These are phyloP conservation scores for Orgyia antiqua DNA, from an alignment of 2,888 invertebrate genomes.

Conservation along the genomic window DNA sequence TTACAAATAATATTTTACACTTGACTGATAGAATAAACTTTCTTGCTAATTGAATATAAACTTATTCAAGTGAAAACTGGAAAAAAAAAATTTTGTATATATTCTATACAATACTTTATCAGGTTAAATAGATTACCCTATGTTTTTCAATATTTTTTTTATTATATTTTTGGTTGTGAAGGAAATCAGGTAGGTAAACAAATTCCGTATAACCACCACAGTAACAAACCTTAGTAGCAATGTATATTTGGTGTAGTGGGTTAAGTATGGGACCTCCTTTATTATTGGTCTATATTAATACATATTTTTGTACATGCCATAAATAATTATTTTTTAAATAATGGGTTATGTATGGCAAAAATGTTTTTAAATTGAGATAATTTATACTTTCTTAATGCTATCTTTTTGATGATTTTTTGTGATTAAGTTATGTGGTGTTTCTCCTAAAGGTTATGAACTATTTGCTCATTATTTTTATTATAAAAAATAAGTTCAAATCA, in stretches of 20 bases:
- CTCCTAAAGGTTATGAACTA: too few species aligned
- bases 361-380: conserved; percentile 14
- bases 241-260: conserved; percentile 67
- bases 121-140: too few species aligned
- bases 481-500: conserved; percentile 7
- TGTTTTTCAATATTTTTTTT: too few species aligned
- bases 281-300: conserved; percentile 39
- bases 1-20: too few species aligned
- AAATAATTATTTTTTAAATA: conserved; percentile 14
- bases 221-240: conserved; percentile 21
- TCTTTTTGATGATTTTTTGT: conserved; percentile 24
- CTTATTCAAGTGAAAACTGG: too few species aligned
- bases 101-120: too few species aligned
- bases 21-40: too few species aligned
- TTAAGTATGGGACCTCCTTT: conserved; percentile 47
- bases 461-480: too few species aligned
- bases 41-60: too few species aligned
- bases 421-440: conserved; percentile 1
- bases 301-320: conserved; percentile 27
- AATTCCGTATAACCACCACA: conserved; percentile 21
- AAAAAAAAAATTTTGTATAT: too few species aligned
- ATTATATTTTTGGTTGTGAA: too few species aligned
- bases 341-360: conserved; percentile 26
- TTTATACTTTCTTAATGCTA: conserved; percentile 27
- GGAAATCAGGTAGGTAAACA: too few species aligned